These are phyloP conservation scores for Hoplodrina blanda DNA, from an alignment of 2,888 invertebrate genomes.

Conservation along the genomic window DNA sequence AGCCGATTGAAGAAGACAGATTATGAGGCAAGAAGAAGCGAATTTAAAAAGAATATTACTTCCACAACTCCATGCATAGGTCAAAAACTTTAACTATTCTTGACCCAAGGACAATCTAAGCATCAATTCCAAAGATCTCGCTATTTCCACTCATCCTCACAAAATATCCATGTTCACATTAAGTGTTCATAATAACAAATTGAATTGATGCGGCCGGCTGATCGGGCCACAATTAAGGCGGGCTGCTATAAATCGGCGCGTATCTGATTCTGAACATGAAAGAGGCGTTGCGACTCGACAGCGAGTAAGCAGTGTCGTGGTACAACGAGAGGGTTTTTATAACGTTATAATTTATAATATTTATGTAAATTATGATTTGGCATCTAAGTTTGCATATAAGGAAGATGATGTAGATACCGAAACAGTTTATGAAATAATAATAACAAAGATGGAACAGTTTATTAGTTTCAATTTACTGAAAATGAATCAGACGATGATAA, in stretches of 20 bases:
- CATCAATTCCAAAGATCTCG: conserved; percentile 1
- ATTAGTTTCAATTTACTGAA: not conserved
- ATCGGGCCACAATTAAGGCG: conserved; percentile 86
- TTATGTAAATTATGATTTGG: conserved; percentile 46
- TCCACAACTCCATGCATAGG: too few relatives aligned
- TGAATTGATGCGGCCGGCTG: conserved; percentile 81
- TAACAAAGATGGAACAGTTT: not conserved
- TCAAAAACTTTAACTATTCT: too few relatives aligned
- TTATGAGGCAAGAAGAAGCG: not conserved
- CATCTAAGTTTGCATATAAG: conserved; percentile 14
- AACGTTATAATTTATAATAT: conserved; percentile 40
- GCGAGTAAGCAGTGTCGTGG: conserved; percentile 63
- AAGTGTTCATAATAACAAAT: conserved; percentile 85
- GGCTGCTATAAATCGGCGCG: conserved; percentile 83
- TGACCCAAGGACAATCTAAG: not conserved
- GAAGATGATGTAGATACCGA: not conserved
- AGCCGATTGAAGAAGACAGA: too few relatives aligned
- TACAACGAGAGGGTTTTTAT: conserved; percentile 62
- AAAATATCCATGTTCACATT: conserved; percentile 62
- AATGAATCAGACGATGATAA: not conserved
- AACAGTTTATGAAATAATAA: not conserved
- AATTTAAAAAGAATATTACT: not conserved
- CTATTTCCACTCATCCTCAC: conserved; percentile 6
- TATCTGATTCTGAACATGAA: conserved; percentile 87
- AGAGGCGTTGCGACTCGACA: conserved; percentile 84